Conservation (phyloP, 1,140 invertebrate genomes). For the Drosophila kanapiae region DNA sequence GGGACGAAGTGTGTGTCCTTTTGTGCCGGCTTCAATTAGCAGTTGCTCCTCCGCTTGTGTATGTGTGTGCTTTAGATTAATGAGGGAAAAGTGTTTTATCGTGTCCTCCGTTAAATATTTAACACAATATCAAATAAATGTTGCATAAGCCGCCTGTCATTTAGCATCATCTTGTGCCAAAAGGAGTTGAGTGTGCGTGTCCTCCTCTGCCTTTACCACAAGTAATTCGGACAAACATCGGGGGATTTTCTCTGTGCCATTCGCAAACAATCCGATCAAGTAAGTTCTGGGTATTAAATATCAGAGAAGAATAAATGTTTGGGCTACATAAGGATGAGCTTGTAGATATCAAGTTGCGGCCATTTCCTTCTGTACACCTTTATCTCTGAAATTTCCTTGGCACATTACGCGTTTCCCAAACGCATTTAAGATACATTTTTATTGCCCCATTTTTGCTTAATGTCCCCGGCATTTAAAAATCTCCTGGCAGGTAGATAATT, state of each 20-base stretch:
- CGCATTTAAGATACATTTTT: constrained; percentile 42
- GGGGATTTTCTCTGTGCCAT: background rate
- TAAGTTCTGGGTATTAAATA: constrained; percentile 26
- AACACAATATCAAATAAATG: constrained; percentile 80
- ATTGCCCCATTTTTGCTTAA: constrained; percentile 37
- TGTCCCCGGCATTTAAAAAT: constrained; percentile 27
- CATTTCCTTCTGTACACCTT: constrained; percentile 5
- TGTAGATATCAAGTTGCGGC: background rate
- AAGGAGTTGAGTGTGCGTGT: background rate
- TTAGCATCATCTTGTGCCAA: constrained; percentile 60
- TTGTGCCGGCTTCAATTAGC: constrained; percentile 63
- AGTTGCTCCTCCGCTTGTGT: constrained; percentile 21
- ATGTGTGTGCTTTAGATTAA: constrained; percentile 55
- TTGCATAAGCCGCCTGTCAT: constrained; percentile 70
- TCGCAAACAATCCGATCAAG: constrained; percentile 30
- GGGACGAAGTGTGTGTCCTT: constrained; percentile 20
- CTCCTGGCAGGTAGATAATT: constrained; percentile 34
- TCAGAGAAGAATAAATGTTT: background rate
- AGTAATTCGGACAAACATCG: constrained; percentile 20
- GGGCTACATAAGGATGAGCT: background rate
- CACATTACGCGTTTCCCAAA: constrained; percentile 32
- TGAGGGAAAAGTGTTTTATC: constrained; percentile 82
- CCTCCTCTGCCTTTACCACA: constrained; percentile 23
- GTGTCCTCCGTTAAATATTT: constrained; percentile 81
- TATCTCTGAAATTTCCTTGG: constrained; percentile 20